These are phyloP conservation scores for Anser cygnoides DNA, from an alignment of 2,113 vertebrate genomes.

Conservation along the genomic window DNA sequence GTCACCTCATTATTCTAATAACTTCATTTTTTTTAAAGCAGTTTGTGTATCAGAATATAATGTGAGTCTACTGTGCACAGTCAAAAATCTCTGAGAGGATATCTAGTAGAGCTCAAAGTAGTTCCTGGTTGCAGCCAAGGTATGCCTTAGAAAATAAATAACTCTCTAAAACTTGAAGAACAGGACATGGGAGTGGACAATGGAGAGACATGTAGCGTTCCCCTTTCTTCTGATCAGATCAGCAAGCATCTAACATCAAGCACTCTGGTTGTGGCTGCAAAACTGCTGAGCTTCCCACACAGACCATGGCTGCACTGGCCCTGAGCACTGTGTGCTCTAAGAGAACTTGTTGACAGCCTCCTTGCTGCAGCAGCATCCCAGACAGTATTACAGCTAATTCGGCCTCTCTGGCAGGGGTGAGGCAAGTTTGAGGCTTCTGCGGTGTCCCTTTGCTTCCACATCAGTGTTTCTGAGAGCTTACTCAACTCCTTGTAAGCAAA, in stretches of 20 bases:
- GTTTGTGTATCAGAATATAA: background rate
- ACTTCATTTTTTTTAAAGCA: background rate
- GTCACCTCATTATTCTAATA: background rate
- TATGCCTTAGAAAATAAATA: background rate
- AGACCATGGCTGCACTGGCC: background rate
- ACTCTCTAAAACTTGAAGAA: background rate
- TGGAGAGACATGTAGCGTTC: background rate
- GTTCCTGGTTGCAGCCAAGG: background rate
- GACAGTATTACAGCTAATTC: slow-evolving; percentile 20
- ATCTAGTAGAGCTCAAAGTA: background rate
- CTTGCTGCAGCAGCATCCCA: background rate
- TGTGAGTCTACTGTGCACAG: background rate
- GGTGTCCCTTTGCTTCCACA: background rate
- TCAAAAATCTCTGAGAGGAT: background rate
- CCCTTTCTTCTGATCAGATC: background rate
- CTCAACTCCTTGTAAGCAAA: background rate
- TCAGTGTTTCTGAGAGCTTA: background rate
- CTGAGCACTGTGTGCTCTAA: background rate
- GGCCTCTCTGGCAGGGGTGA: background rate
- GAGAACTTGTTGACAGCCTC: slow-evolving; percentile 9
- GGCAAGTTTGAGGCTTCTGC: slow-evolving; percentile 22
- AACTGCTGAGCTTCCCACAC: background rate
- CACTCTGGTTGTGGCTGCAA: background rate
- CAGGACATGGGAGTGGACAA: background rate
- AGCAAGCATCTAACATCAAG: background rate